Percentiles rank a stretch among this genome's conserved stretches.
phyloP scores from a whole-genome alignment of 2,797 vertebrate genomes.

The Uromys caudimaculatus region DNA sequence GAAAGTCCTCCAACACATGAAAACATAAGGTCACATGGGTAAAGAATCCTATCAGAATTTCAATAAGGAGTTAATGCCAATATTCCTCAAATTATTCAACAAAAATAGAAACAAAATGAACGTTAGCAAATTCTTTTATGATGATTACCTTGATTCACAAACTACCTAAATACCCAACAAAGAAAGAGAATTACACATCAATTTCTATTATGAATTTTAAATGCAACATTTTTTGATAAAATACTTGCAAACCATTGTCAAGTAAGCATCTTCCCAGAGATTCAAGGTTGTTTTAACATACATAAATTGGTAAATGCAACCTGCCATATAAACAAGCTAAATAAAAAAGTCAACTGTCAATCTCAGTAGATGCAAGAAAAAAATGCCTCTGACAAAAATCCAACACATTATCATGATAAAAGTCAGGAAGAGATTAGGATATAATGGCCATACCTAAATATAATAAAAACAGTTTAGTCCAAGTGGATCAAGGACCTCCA shows the following conservation, averaged over 20 bases:
- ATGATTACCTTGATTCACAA: neutral
- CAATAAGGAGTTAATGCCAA: neutral
- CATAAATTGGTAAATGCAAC: neutral
- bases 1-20: neutral
- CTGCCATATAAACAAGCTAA: neutral
- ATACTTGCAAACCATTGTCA: neutral
- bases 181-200: neutral
- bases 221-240: neutral
- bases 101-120: neutral
- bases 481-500: no score
- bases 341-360: neutral
- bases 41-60: neutral
- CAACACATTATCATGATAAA: neutral
- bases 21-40: neutral
- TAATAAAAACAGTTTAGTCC: no score
- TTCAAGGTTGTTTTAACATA: neutral
- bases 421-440: neutral
- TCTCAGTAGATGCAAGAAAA: neutral
- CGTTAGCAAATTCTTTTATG: neutral
- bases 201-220: neutral
- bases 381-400: neutral
- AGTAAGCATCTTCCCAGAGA: neutral
- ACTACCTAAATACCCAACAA: neutral
- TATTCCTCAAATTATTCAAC: neutral
- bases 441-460: neutral